Evolutionary conservation across 1,140 invertebrate species (phyloP).

Genomic region (Temnothorax longispinosus): DNA sequence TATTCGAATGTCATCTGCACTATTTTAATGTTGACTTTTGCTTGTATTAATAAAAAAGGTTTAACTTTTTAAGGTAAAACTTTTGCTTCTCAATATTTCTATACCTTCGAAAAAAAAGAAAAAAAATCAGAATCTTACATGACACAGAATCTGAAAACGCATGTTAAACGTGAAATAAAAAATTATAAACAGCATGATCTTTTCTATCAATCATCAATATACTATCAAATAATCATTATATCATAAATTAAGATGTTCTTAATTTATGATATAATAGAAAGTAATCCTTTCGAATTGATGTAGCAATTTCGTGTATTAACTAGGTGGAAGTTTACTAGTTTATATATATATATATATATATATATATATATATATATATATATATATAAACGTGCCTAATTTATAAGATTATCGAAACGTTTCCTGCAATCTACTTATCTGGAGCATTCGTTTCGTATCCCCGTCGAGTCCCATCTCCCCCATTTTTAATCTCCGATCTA

Average conservation of each 20-base stretch:
- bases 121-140: not conserved
- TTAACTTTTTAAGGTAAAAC: no score
- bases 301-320: not conserved
- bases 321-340: not conserved
- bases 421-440: not conserved
- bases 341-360: no score
- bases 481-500: slow-evolving; percentile 28
- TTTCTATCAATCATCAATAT: not conserved
- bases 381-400: not conserved
- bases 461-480: not conserved
- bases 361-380: no score
- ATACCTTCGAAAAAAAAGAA: not conserved
- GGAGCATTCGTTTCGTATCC: slow-evolving; percentile 27
- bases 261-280: not conserved
- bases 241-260: not conserved
- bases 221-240: not conserved
- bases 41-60: not conserved
- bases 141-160: not conserved
- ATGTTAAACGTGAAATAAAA: not conserved
- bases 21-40: not conserved
- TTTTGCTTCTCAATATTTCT: not conserved
- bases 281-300: not conserved
- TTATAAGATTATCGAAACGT: slow-evolving; percentile 9
- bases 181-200: not conserved
- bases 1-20: not conserved